A percentile compares a stretch with the other conserved stretches of the same genome.
Evolutionary conservation across 2,888 invertebrate species (phyloP).

Genomic region (Xestia rhomboidea): DNA sequence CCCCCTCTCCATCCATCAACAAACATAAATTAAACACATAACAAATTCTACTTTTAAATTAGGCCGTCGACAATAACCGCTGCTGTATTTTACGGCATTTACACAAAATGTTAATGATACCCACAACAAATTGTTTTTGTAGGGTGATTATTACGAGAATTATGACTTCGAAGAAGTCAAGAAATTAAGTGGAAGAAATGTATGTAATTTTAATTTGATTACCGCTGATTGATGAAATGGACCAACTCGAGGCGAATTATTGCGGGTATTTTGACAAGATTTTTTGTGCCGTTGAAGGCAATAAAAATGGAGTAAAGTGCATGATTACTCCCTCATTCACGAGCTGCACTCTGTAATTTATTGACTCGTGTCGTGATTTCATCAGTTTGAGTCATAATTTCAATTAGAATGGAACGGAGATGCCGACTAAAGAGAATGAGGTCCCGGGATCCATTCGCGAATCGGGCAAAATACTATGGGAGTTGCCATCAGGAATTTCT

Average conservation of each 20-base stretch:
- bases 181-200: slow-evolving; percentile 44
- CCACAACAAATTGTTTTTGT: slow-evolving; percentile 12
- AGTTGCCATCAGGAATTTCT: too few species aligned
- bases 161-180: slow-evolving; percentile 24
- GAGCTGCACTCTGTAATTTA: neutral
- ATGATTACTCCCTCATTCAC: neutral
- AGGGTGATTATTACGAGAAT: slow-evolving; percentile 36
- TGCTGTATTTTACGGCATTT: slow-evolving; percentile 11
- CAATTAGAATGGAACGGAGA: neutral
- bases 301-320: slow-evolving; percentile 6
- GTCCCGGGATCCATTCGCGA: too few species aligned
- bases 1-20: neutral
- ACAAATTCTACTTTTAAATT: too few species aligned
- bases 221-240: slow-evolving; percentile 36
- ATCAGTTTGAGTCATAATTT: neutral
- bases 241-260: slow-evolving; percentile 36
- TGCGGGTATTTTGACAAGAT: slow-evolving; percentile 18
- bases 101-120: slow-evolving; percentile 38
- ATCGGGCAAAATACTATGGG: too few species aligned
- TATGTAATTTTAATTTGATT: slow-evolving; percentile 57
- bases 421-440: too few species aligned
- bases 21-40: neutral
- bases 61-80: neutral
- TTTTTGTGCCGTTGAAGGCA: slow-evolving; percentile 6
- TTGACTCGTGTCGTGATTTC: too few species aligned